phyloP scores from a whole-genome alignment of 2,113 vertebrate genomes.

The Dolichallabes microphthalmus region DNA sequence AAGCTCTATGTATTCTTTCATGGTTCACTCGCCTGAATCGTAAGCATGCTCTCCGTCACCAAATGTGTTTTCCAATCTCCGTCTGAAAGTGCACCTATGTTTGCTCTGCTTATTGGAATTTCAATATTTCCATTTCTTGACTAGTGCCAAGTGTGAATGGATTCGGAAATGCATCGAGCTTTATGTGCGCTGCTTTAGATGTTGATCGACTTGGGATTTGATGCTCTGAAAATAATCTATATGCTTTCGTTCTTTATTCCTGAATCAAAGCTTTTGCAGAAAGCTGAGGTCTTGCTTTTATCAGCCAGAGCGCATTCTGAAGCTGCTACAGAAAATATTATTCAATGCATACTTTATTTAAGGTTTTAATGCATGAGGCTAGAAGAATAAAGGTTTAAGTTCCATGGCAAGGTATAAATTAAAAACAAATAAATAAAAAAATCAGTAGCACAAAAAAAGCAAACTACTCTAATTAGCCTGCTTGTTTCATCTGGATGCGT shows the following conservation, averaged over 20 bases:
- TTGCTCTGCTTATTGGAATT: conserved; percentile 1
- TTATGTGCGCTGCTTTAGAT: conserved; percentile 31
- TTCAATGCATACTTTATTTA: background rate
- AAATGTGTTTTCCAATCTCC: background rate
- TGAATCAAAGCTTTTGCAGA: conserved; percentile 1
- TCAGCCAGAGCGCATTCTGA: background rate
- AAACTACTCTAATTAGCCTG: background rate
- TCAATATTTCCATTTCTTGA: background rate
- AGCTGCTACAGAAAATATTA: background rate
- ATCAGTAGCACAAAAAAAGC: background rate
- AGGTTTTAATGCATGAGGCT: background rate
- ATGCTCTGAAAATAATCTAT: conserved; percentile 41
- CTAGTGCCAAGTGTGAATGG: background rate
- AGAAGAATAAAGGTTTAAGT: background rate
- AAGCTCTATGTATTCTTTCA: background rate
- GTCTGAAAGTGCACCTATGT: background rate
- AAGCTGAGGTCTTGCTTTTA: background rate
- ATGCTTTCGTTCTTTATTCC: conserved; percentile 32
- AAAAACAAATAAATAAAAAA: background rate
- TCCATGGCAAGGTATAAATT: background rate
- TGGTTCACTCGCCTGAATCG: background rate
- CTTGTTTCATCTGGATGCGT: conserved; percentile 13
- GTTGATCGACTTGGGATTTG: conserved; percentile 11
- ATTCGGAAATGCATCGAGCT: conserved; percentile 11
- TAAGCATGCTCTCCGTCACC: background rate